A percentile compares a stretch with the other conserved stretches of the same genome.
phyloP scores from a whole-genome alignment of 2,797 vertebrate species.

The Helostoma temminkii region DNA sequence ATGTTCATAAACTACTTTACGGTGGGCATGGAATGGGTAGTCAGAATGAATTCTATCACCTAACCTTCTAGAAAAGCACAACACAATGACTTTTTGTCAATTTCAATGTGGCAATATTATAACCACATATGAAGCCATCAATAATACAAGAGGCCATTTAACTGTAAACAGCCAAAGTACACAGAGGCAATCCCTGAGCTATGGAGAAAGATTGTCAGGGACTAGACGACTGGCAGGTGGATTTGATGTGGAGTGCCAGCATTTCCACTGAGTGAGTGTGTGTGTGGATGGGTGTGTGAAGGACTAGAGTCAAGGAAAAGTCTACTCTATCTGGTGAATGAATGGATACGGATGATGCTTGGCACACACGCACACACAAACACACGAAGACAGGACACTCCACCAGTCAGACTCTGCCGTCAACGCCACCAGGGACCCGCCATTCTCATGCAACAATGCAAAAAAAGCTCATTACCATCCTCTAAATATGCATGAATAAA shows the following conservation, averaged over 20 bases:
- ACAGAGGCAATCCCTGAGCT: slow-evolving; percentile 78
- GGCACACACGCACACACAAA: slow-evolving; percentile 60
- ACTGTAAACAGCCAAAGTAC: slow-evolving; percentile 80
- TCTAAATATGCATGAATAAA: slow-evolving; percentile 99
- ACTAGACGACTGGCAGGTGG: slow-evolving; percentile 70
- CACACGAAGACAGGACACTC: slow-evolving; percentile 66
- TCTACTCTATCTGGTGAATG: slow-evolving; percentile 74
- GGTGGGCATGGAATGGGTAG: slow-evolving; percentile 45
- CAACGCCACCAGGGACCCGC: slow-evolving; percentile 88
- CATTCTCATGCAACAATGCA: slow-evolving; percentile 99
- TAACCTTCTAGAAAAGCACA: slow-evolving; percentile 62
- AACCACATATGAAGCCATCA: slow-evolving; percentile 83
- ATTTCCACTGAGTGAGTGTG: slow-evolving; percentile 76
- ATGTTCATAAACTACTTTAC: slow-evolving; percentile 41
- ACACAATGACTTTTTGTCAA: slow-evolving; percentile 71
- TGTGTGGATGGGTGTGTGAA: slow-evolving; percentile 38
- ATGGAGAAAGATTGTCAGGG: slow-evolving; percentile 65
- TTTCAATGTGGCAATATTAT: slow-evolving; percentile 74
- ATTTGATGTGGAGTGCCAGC: slow-evolving; percentile 70
- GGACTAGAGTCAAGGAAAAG: slow-evolving; percentile 59
- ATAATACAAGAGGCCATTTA: slow-evolving; percentile 86
- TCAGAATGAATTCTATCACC: slow-evolving; percentile 59
- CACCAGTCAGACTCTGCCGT: slow-evolving; percentile 83
- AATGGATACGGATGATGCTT: slow-evolving; percentile 71
- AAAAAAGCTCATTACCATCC: slow-evolving; percentile 99